These are phyloP conservation scores for Melanophora roralis DNA, from an alignment of 2,888 invertebrate species.

Conservation along the genomic window DNA sequence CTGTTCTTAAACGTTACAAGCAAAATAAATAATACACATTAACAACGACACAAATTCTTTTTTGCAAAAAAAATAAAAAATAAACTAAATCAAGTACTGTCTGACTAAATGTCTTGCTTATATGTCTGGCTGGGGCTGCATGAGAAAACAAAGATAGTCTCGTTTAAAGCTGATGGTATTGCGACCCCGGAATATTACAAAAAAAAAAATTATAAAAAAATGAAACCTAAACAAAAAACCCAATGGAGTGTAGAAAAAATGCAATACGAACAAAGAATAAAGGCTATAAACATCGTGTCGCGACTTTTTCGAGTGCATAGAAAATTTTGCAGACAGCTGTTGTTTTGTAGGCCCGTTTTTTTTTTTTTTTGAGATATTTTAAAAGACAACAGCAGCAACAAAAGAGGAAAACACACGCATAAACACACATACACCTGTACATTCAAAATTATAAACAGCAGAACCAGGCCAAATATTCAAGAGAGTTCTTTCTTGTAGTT, in stretches of 20 bases:
- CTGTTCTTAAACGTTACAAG: constrained; percentile 46
- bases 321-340: constrained; percentile 53
- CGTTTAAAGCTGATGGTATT: constrained; percentile 44
- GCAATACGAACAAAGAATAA: constrained; percentile 24
- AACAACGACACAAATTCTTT: not conserved
- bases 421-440: not conserved
- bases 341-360: constrained; percentile 34
- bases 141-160: constrained; percentile 47
- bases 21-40: not conserved
- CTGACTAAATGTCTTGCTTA: constrained; percentile 54
- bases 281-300: constrained; percentile 55
- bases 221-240: constrained; percentile 8
- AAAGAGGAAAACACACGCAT: not conserved
- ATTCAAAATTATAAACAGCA: constrained; percentile 9
- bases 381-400: constrained; percentile 19
- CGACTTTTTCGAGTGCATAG: constrained; percentile 58
- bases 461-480: constrained; percentile 54
- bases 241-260: not conserved
- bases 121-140: constrained; percentile 46
- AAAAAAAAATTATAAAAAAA: not conserved
- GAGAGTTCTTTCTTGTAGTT: constrained; percentile 16
- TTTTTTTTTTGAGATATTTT: constrained; percentile 5
- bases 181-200: constrained; percentile 37
- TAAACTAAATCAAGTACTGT: constrained; percentile 41
- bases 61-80: no score